phyloP scores from a whole-genome alignment of 2,113 vertebrate genomes.

The Lonchura striata region DNA sequence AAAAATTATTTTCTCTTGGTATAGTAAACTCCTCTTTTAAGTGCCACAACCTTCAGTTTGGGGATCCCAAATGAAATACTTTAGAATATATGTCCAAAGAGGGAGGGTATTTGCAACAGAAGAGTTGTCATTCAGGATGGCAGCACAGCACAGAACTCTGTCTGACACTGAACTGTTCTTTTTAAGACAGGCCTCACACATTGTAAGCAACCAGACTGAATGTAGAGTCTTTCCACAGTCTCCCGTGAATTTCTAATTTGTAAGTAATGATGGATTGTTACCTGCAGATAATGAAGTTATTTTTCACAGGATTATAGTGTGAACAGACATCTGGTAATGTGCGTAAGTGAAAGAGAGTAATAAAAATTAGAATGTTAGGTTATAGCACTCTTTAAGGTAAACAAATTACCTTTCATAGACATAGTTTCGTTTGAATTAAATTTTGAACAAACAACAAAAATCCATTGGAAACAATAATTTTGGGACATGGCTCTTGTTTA shows the following conservation, averaged over 20 bases:
- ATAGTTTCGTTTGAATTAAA: conserved; percentile 32
- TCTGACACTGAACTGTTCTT: neutral
- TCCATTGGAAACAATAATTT: neutral
- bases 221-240: neutral
- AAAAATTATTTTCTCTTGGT: neutral
- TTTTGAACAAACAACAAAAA: conserved; percentile 29
- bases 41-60: neutral
- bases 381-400: neutral
- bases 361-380: neutral
- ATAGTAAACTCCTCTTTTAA: neutral
- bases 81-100: neutral
- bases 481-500: neutral
- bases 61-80: neutral
- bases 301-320: conserved; percentile 16
- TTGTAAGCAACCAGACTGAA: neutral
- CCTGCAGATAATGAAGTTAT: neutral
- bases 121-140: neutral
- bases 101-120: neutral
- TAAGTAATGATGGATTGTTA: conserved; percentile 26
- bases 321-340: conserved; percentile 29
- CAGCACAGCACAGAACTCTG: neutral
- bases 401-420: neutral
- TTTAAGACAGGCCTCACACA: neutral
- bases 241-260: conserved; percentile 51
- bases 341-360: neutral